Evolutionary conservation across 2,797 vertebrate species (phyloP).

Genomic region (Simalia tracyae): DNA sequence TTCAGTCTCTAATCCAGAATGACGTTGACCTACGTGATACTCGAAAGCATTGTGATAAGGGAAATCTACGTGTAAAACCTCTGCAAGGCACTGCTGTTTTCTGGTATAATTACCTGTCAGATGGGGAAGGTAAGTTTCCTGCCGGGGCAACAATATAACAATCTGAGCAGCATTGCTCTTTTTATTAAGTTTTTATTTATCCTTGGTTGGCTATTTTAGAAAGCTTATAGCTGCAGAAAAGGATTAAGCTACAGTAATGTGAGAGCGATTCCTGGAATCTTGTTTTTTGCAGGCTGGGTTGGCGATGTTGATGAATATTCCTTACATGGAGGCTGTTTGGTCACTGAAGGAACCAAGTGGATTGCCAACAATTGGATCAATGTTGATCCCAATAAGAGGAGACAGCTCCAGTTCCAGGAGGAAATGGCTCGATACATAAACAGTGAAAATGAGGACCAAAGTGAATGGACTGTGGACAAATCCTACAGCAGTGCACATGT

Average conservation of each 20-base stretch:
- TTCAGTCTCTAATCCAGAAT: constrained; percentile 93
- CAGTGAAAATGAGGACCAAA: constrained; percentile 60
- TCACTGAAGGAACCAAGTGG: constrained; percentile 94
- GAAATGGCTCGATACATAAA: constrained; percentile 76
- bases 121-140: constrained; percentile 85
- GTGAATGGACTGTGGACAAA: constrained; percentile 77
- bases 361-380: constrained; percentile 99
- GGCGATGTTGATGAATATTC: constrained; percentile 97
- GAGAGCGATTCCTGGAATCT: not conserved
- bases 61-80: constrained; percentile 92
- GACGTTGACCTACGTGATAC: constrained; percentile 94
- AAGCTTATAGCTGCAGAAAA: not conserved
- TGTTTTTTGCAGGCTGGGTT: constrained; percentile 85
- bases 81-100: constrained; percentile 94
- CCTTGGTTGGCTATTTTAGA: not conserved
- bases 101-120: constrained; percentile 99
- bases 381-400: constrained; percentile 89
- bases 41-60: constrained; percentile 93
- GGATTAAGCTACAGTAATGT: not conserved
- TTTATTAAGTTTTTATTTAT: not conserved
- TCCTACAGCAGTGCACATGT: constrained; percentile 72
- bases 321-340: constrained; percentile 93
- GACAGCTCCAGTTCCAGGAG: constrained; percentile 91
- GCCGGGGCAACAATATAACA: not conserved
- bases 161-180: not conserved